Evolutionary conservation across 2,888 invertebrate genomes (phyloP), one percentile per base, ranked within the genome.

Genomic region (Dexiosoma caninum): DNA sequence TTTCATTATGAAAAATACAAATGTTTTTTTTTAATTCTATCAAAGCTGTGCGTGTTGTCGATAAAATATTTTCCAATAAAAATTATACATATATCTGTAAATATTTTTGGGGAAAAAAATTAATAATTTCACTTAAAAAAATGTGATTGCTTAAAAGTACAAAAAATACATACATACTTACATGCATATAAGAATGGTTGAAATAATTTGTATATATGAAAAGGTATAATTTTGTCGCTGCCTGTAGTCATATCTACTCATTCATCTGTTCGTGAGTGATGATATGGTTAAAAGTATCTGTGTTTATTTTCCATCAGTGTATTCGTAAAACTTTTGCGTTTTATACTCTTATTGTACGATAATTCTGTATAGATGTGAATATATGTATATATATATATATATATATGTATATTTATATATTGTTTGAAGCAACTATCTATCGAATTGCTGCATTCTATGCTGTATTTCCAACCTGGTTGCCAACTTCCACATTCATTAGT

Each of bases 381-480:
- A 44, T 70, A 51, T 71, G 42, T 35, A 10, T 35, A 37, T 59
- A 59, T 70, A 53, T 62, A 35, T 12, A 27, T n/a, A 9, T 42
- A 9, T 42, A 10, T 44, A 19, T 35, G 2, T 46, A 27, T 37
- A 59, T 69, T 64, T 64, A 21, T 64, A 57, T 77, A 70, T 76
- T 53, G 64, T 76, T 80, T 66, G 66, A 75, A 71, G 37, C 80
- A 80, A 71, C 71, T 71, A 71, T 80, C 30, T 37, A 78, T 74
- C 46, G 67, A 78, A 79, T 69, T 71, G 49, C 64, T 79, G 51
- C 59, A 53, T 72, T 72, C 53, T 70, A 51, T 79, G 67, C 46
- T 46, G 53, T 70, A 19, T 60, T 62, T 60, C 19, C 53, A 37
- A 64, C 64, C 71, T 76, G 80, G 70, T 79, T 79, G 75, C 79